A percentile compares a stretch with the other conserved stretches of the same genome.
Conservation (phyloP, 1,140 invertebrate genomes). For the Drosophila santomea region DNA sequence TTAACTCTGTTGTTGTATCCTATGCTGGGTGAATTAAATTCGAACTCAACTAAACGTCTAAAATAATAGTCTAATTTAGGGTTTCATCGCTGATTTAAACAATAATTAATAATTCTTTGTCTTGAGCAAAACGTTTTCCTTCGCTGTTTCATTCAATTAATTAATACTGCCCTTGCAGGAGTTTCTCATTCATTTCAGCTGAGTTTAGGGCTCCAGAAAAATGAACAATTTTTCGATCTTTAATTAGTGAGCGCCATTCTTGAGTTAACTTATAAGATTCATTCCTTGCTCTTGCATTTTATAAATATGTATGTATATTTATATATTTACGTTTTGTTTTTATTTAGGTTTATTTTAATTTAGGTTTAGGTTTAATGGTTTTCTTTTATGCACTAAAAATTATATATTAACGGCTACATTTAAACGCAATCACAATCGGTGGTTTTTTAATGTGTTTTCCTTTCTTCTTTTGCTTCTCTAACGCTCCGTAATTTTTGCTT, state of each 20-base stretch:
- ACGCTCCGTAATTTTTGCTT: constrained; percentile 53
- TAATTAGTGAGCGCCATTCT: constrained; percentile 33
- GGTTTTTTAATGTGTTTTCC: constrained; percentile 77
- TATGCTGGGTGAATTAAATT: constrained; percentile 77
- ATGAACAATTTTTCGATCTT: constrained; percentile 13
- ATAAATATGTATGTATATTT: constrained; percentile 54
- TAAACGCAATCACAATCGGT: constrained; percentile 85
- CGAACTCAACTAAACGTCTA: constrained; percentile 63
- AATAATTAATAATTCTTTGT: constrained; percentile 45
- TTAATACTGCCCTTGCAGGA: constrained; percentile 46
- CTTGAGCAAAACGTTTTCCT: constrained; percentile 46
- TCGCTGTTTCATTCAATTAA: constrained; percentile 32
- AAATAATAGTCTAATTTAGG: constrained; percentile 32
- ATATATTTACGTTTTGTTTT: constrained; percentile 20
- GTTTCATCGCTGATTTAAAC: constrained; percentile 23
- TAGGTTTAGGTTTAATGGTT: constrained; percentile 54
- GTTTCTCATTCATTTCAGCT: constrained; percentile 20
- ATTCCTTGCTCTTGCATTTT: constrained; percentile 36
- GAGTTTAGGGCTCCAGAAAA: constrained; percentile 11
- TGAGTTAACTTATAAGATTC: constrained; percentile 13
- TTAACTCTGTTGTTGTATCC: constrained; percentile 39
- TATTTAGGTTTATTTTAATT: constrained; percentile 44
- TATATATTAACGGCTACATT: constrained; percentile 81
- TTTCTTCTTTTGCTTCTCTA: constrained; percentile 53
- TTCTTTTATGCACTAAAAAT: constrained; percentile 76